Percentiles rank a stretch among this genome's conserved stretches.
Evolutionary conservation across 1,140 invertebrate genomes (phyloP).

Genomic region (Belonocnema kinseyi): DNA sequence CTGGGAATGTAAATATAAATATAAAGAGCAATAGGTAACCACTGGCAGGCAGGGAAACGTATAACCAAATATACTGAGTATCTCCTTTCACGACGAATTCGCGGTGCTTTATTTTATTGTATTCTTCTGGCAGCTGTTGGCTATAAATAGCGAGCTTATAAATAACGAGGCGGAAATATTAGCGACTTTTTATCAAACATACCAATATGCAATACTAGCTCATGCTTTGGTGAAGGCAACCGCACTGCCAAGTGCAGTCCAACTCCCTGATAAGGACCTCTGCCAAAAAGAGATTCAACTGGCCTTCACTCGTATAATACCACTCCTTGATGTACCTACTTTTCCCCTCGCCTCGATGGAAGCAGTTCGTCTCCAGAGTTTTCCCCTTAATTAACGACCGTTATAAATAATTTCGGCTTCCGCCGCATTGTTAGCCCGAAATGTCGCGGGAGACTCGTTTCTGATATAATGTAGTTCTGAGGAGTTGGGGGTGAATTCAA

Average conservation of each 20-base stretch:
- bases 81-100: conserved; percentile 18
- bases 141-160: conserved; percentile 63
- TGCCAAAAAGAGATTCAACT: conserved; percentile 55
- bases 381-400: conserved; percentile 67
- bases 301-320: conserved; percentile 30
- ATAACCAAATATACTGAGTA: conserved; percentile 49
- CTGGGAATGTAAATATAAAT: conserved; percentile 42
- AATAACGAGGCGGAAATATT: conserved; percentile 59
- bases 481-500: conserved; percentile 10
- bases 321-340: conserved; percentile 44
- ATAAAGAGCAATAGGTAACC: conserved; percentile 32
- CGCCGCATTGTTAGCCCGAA: conserved; percentile 59
- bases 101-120: conserved; percentile 60
- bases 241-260: conserved; percentile 38
- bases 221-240: conserved; percentile 37
- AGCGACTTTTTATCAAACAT: conserved; percentile 27
- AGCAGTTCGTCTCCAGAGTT: conserved; percentile 51
- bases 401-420: conserved; percentile 70
- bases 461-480: conserved; percentile 24
- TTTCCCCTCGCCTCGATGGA: conserved; percentile 40
- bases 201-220: conserved; percentile 38
- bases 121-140: conserved; percentile 63
- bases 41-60: conserved; percentile 35
- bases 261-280: conserved; percentile 53
- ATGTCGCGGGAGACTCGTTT: conserved; percentile 48